Evolutionary conservation across 2,888 invertebrate species (phyloP), one percentile per base, ranked within the genome.

Genomic region (Idaea straminata): DNA sequence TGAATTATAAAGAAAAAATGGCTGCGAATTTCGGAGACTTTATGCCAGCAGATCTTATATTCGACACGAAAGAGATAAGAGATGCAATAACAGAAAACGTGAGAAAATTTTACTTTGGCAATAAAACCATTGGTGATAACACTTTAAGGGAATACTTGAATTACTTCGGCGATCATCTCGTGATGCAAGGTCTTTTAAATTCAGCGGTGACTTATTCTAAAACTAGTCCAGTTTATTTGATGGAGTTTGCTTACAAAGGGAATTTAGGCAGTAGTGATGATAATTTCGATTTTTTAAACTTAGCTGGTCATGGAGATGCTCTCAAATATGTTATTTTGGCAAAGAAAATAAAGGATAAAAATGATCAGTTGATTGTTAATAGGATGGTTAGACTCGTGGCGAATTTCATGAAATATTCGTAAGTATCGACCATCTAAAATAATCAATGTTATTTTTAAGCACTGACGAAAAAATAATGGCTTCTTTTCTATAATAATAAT

Each of bases 191-290:
- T 0, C 62, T 81, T 10, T 59, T 82, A 13, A 76, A 77, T 65
- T 75, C 80, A 2, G 79, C 64, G 10, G 63, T 76, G 34, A 62
- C 62, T 7, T 76, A 81, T 61, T 69, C 77, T 0, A 70, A 64
- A 35, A 66, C 66, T 1, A 77, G 76, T 63, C 58, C 62, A 4
- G 79, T 81, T 1, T 81, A 76, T 69, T 62, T 83, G 5, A 76
- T 82, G 77, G 80, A 83, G 62, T 83, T 81, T 65, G 77, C 77
- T 1, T 77, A 80, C 62, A 78, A 74, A 70, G 79, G 81, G 0
- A 64, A 70, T 5, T 62, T 81, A 67, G 80, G 79, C 4, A 65
- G 65, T 34, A 66, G 62, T 16, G 79, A 80, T 0, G 36, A 69
- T 3, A 74, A 74, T 62, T 80, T 69, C 57, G 72, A 78, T 3